Base-by-base conservation (phyloP, 1,140 invertebrate genomes). In the Apis dorsata region DNA sequence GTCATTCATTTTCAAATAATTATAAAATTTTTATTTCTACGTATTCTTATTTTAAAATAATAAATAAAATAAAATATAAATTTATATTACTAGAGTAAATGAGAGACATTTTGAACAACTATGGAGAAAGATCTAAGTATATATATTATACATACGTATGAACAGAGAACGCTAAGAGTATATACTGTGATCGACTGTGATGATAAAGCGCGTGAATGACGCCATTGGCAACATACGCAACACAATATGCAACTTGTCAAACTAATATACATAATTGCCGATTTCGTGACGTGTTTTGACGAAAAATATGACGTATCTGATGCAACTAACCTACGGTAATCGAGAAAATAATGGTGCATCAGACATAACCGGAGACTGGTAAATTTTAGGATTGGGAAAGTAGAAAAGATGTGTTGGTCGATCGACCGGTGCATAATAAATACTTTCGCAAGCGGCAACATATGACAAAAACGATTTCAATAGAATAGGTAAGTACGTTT, bases 301-400 rank as follows among this genome's bases (percentile, higher is more conserved):
- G 76, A 75, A 49, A 66, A 4, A 63, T 57, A 51, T 88, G 87
- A 89, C 87, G 88, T 88, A 79, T 86, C 68, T 78, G 90, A 94
- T 93, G 93, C 92, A 94, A 93, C 92, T 93, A 93, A 93, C 92
- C 92, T 93, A 93, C 92, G 91, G 90, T 92, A 93, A 93, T 93
- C 90, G 90, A 90, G 90, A 88, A 90, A 86, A 93, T 88, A 90
- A 93, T 93, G 91, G 93, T 93, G 93, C 93, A 94, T 94, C 93
- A 90, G 92, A 93, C 93, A 93, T 94, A 94, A 94, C 92, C 92
- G 92, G 90, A 93, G 93, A 89, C 90, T 90, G 91, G 92, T 94
- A 94, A 94, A 93, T 94, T 93, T 91, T 92, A 90, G 78, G 86
- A 89, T 71, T 57, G 90, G 93, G 93, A 88, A 44, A 81, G 24